phyloP scores from a whole-genome alignment of 1,140 invertebrate species.

The Probaryconus sp. region DNA sequence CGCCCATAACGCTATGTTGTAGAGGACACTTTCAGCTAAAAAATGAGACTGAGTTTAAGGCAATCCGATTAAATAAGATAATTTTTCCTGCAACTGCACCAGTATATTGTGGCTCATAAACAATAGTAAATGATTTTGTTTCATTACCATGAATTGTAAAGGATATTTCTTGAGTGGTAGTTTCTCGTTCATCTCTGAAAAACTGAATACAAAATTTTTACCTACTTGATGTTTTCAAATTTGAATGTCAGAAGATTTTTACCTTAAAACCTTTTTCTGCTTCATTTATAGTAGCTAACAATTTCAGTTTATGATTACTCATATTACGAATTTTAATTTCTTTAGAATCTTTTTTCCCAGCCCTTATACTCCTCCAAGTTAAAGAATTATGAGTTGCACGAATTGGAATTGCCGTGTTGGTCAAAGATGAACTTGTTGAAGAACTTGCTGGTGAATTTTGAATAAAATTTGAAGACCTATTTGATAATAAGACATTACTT shows the following conservation, averaged over 20 bases:
- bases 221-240: no score
- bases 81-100: constrained; percentile 75
- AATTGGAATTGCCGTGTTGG: constrained; percentile 74
- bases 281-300: constrained; percentile 71
- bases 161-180: constrained; percentile 55
- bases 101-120: constrained; percentile 72
- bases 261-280: constrained; percentile 71
- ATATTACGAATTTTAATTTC: constrained; percentile 77
- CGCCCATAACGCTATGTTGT: no score
- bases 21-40: constrained; percentile 55
- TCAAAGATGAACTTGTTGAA: constrained; percentile 65
- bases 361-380: constrained; percentile 78
- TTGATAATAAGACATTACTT: not conserved
- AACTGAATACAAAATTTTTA: no score
- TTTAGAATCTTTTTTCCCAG: constrained; percentile 74
- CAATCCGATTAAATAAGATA: no score
- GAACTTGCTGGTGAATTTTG: no score
- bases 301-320: constrained; percentile 74
- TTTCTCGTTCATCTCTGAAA: no score
- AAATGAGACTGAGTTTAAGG: constrained; percentile 73
- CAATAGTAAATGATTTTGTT: constrained; percentile 72
- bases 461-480: constrained; percentile 63
- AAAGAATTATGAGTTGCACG: constrained; percentile 75
- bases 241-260: constrained; percentile 13
- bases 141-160: constrained; percentile 75